Evolutionary conservation across 2,888 invertebrate species (phyloP).

Genomic region (Pollenia labialis): DNA sequence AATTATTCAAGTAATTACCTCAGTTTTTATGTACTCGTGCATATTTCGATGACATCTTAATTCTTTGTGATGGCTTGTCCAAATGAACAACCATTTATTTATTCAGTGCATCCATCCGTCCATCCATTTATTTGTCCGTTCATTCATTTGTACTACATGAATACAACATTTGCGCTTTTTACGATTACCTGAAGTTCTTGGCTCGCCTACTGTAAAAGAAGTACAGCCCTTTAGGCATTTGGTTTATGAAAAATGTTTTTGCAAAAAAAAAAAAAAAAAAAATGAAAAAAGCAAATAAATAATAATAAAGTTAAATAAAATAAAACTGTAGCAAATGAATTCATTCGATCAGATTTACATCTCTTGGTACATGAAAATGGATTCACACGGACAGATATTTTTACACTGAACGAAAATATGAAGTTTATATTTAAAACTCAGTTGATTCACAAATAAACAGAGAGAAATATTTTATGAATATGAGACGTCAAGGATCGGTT

Average conservation of each 20-base stretch:
- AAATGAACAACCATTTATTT: conserved; percentile 59
- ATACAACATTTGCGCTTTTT: conserved; percentile 38
- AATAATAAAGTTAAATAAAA: conserved; percentile 58
- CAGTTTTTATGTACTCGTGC: conserved; percentile 57
- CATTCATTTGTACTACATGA: conserved; percentile 7
- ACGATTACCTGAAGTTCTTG: conserved; percentile 67
- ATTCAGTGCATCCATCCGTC: conserved; percentile 20
- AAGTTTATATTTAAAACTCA: not conserved
- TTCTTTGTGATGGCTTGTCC: conserved; percentile 70
- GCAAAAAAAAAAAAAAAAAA: not conserved
- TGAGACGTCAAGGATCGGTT: too few species aligned
- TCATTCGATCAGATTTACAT: conserved; percentile 73
- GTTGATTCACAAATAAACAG: too few species aligned
- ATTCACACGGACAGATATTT: conserved; percentile 45
- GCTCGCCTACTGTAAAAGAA: conserved; percentile 63
- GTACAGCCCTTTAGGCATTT: conserved; percentile 53
- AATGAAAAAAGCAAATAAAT: conserved; percentile 36
- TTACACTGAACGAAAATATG: conserved; percentile 53
- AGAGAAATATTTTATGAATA: too few species aligned
- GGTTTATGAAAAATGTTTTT: conserved; percentile 65
- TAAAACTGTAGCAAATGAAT: conserved; percentile 73
- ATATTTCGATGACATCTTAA: conserved; percentile 72
- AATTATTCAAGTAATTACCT: conserved; percentile 67
- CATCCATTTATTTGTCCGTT: conserved; percentile 14
- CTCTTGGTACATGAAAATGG: conserved; percentile 60